Conservation (phyloP, 2,113 vertebrate species). For the Struthidea cinerea region DNA sequence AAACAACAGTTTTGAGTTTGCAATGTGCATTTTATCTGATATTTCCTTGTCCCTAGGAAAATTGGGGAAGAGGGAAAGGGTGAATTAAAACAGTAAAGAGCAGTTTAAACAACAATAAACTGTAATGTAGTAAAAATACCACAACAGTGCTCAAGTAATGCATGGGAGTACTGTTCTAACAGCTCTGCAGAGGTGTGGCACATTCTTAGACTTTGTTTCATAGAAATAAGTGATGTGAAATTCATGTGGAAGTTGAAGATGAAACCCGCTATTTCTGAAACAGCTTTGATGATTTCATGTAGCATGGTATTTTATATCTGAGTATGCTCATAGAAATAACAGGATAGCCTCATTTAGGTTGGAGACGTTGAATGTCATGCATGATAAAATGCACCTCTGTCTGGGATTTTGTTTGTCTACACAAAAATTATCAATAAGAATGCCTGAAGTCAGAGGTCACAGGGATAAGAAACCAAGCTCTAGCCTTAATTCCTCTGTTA, state of each 20-base stretch:
- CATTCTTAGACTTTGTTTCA: not conserved
- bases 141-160: not conserved
- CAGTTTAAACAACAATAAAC: not conserved
- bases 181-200: not conserved
- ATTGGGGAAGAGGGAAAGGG: not conserved
- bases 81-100: not conserved
- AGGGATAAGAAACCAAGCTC: not conserved
- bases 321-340: not conserved
- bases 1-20: not conserved
- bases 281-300: not conserved
- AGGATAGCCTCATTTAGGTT: not conserved
- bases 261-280: not conserved
- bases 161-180: not conserved
- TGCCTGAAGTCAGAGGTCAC: not conserved
- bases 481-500: not conserved
- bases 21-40: not conserved
- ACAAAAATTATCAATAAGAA: not conserved
- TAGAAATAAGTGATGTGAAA: not conserved
- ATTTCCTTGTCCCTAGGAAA: not conserved
- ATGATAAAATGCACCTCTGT: not conserved
- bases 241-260: not conserved
- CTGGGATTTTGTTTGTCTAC: not conserved
- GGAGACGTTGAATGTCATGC: not conserved
- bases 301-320: not conserved
- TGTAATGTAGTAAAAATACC: not conserved